Base-by-base conservation (phyloP, 1,140 invertebrate species). In the Drosophila novamexicana region DNA sequence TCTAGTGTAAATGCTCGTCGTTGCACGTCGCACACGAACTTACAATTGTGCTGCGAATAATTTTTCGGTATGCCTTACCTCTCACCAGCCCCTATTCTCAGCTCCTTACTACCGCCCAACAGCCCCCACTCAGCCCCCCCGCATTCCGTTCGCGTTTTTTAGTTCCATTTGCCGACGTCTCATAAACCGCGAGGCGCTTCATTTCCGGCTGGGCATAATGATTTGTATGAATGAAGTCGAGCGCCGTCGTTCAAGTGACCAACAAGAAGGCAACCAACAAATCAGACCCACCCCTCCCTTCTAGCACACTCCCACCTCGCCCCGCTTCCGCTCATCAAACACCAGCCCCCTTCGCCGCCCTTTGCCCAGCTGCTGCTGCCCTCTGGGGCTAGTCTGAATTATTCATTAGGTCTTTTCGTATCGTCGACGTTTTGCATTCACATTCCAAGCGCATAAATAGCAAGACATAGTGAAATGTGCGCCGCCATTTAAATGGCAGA, bases 131-230 rank as follows among this genome's bases (percentile, higher is more conserved):
- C 29, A 22, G 36, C 12, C 8, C 22, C 22, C 22, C 12, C 44
- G 58, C 50, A 67, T 59, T 72, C 54, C 45, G 69, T 71, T 36
- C 42, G 62, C 52, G 53, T 72, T 67, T 71, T 67, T 29, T 36
- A 57, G 58, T 64, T 56, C 52, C 52, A 54, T 54, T 54, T 18
- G 66, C 42, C 59, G 61, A n/a, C 54, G 57, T 37, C 50, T 54
- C 40, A 69, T 53, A 69, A 77, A 69, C 73, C 79, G 79, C 76
- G 65, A 79, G 72, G 78, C 86, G 83, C 72, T 86, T 88, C 66
- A 89, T 88, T 88, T 88, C 83, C 83, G 84, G 76, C 69, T 68
- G 52, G 76, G 71, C 69, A 88, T 89, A 89, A 89, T 88, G 84
- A 88, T 88, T 88, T 88, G 83, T 89, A 80, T 83, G 79, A 83